These are phyloP conservation scores for Ophion costatus DNA, from an alignment of 2,888 invertebrate genomes.

Conservation along the genomic window DNA sequence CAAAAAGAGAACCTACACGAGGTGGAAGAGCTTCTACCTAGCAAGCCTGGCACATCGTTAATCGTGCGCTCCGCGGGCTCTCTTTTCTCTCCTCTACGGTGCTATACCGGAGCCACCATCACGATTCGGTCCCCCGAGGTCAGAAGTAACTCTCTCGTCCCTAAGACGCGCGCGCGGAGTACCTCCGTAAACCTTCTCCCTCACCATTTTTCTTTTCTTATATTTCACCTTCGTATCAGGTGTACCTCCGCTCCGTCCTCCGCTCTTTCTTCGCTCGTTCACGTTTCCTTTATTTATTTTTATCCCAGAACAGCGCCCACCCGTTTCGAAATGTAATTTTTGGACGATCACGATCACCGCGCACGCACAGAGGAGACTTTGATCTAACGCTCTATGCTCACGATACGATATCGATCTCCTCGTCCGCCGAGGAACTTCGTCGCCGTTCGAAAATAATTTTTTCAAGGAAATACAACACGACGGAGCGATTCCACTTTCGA, in stretches of 20 bases:
- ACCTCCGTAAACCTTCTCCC: background rate
- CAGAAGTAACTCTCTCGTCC: conserved; percentile 60
- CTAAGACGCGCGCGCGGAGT: conserved; percentile 15
- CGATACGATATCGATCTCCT: conserved; percentile 40
- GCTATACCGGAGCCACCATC: conserved; percentile 34
- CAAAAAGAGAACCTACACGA: conserved; percentile 50
- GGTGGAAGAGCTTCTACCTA: background rate
- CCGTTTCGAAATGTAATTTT: conserved; percentile 49
- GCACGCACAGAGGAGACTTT: conserved; percentile 36
- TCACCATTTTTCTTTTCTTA: conserved; percentile 11
- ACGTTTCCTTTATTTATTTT: background rate
- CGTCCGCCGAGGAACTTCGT: background rate
- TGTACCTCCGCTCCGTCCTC: conserved; percentile 8
- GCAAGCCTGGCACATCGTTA: conserved; percentile 47
- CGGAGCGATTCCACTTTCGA: conserved; percentile 13
- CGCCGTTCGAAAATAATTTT: conserved; percentile 21
- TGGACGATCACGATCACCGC: conserved; percentile 40
- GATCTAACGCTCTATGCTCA: conserved; percentile 14
- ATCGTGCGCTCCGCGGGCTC: conserved; percentile 48
- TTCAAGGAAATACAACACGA: background rate
- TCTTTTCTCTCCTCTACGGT: conserved; percentile 47
- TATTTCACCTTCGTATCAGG: conserved; percentile 12
- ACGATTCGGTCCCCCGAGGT: conserved; percentile 60
- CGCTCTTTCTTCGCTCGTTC: conserved; percentile 8
- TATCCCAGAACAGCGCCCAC: conserved; percentile 21